Conservation (phyloP, 2,888 invertebrate genomes). For the Melangyna quadrimaculata region DNA sequence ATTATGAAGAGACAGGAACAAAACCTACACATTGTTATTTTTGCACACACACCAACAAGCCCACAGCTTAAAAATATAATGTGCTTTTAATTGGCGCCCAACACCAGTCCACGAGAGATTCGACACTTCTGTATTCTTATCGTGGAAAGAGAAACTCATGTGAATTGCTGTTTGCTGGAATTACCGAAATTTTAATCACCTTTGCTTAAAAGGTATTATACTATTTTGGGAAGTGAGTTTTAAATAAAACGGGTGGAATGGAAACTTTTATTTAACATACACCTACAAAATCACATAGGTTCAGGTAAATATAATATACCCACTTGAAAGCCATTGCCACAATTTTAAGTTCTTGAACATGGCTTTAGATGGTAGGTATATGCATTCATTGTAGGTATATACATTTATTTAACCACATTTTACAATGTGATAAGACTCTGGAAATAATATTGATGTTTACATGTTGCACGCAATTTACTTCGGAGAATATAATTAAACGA, state of each 20-base stretch:
- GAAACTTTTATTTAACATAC: neutral
- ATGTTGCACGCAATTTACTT: neutral
- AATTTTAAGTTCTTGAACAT: neutral
- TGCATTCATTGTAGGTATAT: no score
- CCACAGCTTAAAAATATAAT: neutral
- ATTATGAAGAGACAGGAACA: neutral
- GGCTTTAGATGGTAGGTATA: neutral
- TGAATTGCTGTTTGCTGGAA: neutral
- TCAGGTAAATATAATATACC: neutral
- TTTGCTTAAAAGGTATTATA: neutral
- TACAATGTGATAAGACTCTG: neutral
- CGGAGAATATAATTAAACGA: neutral
- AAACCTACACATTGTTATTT: neutral
- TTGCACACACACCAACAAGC: neutral
- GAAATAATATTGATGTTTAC: neutral
- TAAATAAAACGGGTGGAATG: neutral
- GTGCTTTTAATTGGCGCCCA: conserved; percentile 46
- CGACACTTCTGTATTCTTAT: conserved; percentile 14
- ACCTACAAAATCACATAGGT: no score
- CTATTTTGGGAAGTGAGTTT: neutral
- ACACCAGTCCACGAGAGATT: neutral
- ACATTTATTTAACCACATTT: neutral
- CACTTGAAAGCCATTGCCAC: neutral
- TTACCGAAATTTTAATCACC: neutral
- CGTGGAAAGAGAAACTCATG: neutral